Percentiles rank a stretch among this genome's conserved stretches.
These are phyloP conservation scores for Glaucidium brasilianum DNA, from an alignment of 2,113 vertebrate species.

Conservation along the genomic window DNA sequence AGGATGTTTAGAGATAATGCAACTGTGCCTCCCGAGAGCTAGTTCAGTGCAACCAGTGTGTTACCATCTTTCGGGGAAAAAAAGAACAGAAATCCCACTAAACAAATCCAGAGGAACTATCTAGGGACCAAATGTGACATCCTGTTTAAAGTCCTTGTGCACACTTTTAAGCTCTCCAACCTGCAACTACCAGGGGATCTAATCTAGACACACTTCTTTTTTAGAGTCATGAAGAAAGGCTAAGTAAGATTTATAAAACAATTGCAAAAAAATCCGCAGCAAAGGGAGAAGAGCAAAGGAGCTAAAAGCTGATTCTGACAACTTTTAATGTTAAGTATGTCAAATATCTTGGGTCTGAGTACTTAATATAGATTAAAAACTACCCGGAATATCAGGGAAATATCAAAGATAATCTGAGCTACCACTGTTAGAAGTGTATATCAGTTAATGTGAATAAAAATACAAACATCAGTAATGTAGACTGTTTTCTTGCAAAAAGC, in stretches of 20 bases:
- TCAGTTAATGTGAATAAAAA: background rate
- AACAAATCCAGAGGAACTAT: background rate
- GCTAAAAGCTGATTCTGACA: background rate
- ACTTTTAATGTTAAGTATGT: background rate
- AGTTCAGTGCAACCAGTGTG: background rate
- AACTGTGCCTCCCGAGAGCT: background rate
- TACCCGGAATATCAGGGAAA: background rate
- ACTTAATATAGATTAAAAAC: background rate
- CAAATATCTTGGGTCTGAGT: background rate
- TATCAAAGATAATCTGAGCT: background rate
- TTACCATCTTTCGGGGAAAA: background rate
- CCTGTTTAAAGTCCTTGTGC: background rate
- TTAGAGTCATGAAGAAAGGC: background rate
- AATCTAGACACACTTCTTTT: background rate
- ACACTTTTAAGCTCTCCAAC: background rate
- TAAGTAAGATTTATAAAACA: slow-evolving; percentile 6
- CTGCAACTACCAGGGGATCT: background rate
- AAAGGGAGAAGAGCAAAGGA: background rate
- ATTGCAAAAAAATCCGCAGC: background rate
- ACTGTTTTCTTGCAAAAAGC: slow-evolving; percentile 4
- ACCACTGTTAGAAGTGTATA: background rate
- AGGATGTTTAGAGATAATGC: background rate
- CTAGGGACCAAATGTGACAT: background rate
- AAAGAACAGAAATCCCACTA: background rate
- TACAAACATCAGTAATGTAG: background rate